Percentiles rank a stretch among this genome's conserved stretches.
phyloP scores from a whole-genome alignment of 2,797 vertebrate species.

The Phrynocephalus vlangalii region DNA sequence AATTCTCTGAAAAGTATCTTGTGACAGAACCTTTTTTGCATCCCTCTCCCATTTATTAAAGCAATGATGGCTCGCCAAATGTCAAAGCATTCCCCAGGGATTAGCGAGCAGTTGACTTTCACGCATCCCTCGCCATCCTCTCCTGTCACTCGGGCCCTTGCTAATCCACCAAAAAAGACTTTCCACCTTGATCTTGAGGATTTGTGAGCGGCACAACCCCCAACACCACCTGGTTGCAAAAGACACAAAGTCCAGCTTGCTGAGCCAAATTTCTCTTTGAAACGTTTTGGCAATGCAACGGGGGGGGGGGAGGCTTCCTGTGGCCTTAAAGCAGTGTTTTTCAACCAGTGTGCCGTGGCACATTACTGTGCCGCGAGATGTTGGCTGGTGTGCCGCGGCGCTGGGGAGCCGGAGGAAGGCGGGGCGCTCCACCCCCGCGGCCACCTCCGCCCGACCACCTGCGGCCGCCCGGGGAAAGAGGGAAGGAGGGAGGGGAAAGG shows the following conservation, averaged over 20 bases:
- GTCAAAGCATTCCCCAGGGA: conserved; percentile 47
- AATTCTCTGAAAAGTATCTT: conserved; percentile 53
- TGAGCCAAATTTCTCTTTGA: neutral
- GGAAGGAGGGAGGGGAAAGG: too few species aligned
- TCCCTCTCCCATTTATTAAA: conserved; percentile 60
- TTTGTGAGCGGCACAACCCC: conserved; percentile 2
- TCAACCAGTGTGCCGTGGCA: too few species aligned
- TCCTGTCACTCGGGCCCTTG: conserved; percentile 7
- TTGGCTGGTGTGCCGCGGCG: too few species aligned
- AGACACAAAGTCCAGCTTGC: neutral
- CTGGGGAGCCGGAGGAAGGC: too few species aligned
- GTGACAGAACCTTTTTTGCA: conserved; percentile 29
- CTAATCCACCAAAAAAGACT: conserved; percentile 18
- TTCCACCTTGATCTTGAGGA: conserved; percentile 25
- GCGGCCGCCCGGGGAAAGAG: too few species aligned
- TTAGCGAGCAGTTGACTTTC: neutral
- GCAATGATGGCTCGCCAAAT: conserved; percentile 39
- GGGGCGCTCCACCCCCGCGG: too few species aligned
- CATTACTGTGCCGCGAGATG: too few species aligned
- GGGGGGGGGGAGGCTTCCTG: too few species aligned
- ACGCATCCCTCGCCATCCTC: neutral
- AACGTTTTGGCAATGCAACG: neutral
- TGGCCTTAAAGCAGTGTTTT: neutral
- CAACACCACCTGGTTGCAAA: conserved; percentile 35
- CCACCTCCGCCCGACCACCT: too few species aligned